Evolutionary conservation across 2,888 invertebrate genomes (phyloP).

Genomic region (Tholera decimalis): DNA sequence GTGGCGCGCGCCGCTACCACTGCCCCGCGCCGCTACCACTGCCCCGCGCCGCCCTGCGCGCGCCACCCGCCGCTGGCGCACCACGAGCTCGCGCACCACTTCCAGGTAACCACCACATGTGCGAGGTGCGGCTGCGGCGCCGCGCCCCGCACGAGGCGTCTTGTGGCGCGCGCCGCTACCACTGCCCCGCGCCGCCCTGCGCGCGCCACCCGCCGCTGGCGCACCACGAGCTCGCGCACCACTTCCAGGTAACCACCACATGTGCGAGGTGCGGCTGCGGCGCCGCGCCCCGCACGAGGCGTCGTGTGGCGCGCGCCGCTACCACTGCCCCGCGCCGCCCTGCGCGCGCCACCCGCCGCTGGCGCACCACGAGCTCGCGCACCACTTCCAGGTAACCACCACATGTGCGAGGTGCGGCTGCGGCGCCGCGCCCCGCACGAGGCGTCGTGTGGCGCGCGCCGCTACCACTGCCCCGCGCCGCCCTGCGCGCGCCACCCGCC

Average conservation of each 20-base stretch:
- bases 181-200: constrained; percentile 82
- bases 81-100: constrained; percentile 69
- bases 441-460: too few species aligned
- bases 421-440: too few species aligned
- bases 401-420: too few species aligned
- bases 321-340: constrained; percentile 81
- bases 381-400: constrained; percentile 73
- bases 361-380: constrained; percentile 69
- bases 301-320: too few species aligned
- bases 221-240: constrained; percentile 68
- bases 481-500: constrained; percentile 66
- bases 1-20: too few species aligned
- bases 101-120: constrained; percentile 63
- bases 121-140: too few species aligned
- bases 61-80: constrained; percentile 69
- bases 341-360: constrained; percentile 62
- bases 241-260: constrained; percentile 72
- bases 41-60: constrained; percentile 77
- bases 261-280: too few species aligned
- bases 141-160: too few species aligned
- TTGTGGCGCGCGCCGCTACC: too few species aligned
- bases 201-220: constrained; percentile 66
- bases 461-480: constrained; percentile 80
- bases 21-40: too few species aligned
- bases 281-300: too few species aligned